A percentile compares a stretch with the other conserved stretches of the same genome.
phyloP scores from a whole-genome alignment of 1,140 invertebrate species.

The Lasioglossum albipes region DNA sequence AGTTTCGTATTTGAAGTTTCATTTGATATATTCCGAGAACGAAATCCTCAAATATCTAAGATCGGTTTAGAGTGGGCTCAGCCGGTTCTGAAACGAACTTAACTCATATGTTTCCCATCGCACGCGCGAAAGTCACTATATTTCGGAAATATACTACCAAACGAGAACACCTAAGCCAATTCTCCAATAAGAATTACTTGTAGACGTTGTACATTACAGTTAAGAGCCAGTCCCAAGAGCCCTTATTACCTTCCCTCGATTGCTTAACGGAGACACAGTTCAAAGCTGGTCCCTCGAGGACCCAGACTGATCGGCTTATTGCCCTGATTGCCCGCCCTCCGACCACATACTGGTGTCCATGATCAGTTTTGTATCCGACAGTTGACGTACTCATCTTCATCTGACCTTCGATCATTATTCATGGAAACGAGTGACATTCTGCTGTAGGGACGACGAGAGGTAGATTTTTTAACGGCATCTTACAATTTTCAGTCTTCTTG shows the following conservation, averaged over 20 bases:
- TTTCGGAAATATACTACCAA: no score
- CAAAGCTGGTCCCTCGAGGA: background rate
- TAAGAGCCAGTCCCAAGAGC: background rate
- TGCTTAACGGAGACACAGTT: background rate
- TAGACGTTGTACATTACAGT: background rate
- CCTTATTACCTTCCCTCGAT: background rate
- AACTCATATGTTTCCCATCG: no score
- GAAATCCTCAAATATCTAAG: no score
- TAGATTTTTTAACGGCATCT: conserved; percentile 24
- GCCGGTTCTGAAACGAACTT: no score
- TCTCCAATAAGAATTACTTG: background rate
- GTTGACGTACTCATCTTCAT: background rate
- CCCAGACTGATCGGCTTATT: conserved; percentile 31
- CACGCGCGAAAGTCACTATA: no score
- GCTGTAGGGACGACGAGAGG: conserved; percentile 16
- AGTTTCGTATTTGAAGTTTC: no score
- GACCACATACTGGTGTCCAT: background rate
- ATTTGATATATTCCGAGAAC: no score
- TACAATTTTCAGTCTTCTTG: no score
- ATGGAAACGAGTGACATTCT: conserved; percentile 14
- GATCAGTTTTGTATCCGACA: conserved; percentile 27
- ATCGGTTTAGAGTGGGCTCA: no score
- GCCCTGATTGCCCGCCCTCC: conserved; percentile 17
- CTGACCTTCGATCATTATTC: conserved; percentile 35
- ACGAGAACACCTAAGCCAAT: no score